Evolutionary conservation across 2,113 vertebrate species (phyloP), one percentile per base, ranked within the genome.

Genomic region (Epinephelus fuscoguttatus): DNA sequence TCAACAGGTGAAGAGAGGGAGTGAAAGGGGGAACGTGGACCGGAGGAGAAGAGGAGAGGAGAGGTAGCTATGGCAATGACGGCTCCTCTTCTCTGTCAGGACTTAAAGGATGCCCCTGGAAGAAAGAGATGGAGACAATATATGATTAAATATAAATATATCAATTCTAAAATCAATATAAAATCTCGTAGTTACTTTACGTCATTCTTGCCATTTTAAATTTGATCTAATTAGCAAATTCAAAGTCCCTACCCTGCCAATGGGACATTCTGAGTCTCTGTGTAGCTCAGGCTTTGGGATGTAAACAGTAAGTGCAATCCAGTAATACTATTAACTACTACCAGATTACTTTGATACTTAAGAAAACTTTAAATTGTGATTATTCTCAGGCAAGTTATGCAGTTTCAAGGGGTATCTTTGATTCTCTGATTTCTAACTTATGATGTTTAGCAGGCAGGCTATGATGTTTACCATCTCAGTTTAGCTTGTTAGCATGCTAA

Each of bases 81-180:
- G 73, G 72, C 69, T 85, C 84, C 81, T 82, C 90, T 77, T 88
- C 84, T 86, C 80, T 85, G 56, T 77, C 53, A 70, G 79, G 77
- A 75, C 59, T 90, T 80, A 78, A 21, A 69, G 79, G 73, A 55
- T 2, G 47, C 50, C 63, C 77, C 92, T 94, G 90, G 13, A 75
- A 33, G 49, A 42, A 85, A 78, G 61, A 86, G 15, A 74, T 3
- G 55, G 27, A 76, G 21, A 72, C 13, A 14, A 63, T 17, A 37
- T 13, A 40, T 70, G 7, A 30, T 12, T 40, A 47, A 17, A 45
- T 66, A 7, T 37, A 37, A 6, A 37, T 37, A 37, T 37, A 37
- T 7, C 33, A 37, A 37, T 37, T 37, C 33, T 37, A 37, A 7
- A 37, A 37, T 37, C 33, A 37, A 37, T 37, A 52, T n/a, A 1